Evolutionary conservation across 1,140 invertebrate species (phyloP), one percentile per base, ranked within the genome.

Genomic region (Trachymyrmex septentrionalis): DNA sequence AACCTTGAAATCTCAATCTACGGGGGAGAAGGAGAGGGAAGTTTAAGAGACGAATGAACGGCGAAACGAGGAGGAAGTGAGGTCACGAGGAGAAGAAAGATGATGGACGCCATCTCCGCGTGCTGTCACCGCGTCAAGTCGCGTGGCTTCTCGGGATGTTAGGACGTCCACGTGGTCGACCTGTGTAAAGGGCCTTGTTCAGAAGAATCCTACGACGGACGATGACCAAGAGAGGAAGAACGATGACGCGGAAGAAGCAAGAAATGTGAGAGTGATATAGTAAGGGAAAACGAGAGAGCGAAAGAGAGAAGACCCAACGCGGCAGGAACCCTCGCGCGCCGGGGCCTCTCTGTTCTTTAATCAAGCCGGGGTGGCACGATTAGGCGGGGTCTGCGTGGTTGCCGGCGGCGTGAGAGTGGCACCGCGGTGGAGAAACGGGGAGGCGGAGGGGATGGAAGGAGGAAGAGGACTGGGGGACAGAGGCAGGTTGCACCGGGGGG

Each of bases 291-390:
- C 21, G 4, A n/a, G 27, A 64, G 30, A 50, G 38, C 64, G 85
- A 19, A 50, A 63, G 73, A 71, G 27, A 82, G 67, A 78, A 50
- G 78, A 86, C 87, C 86, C 85, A 91, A 90, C 90, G 88, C 90
- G 88, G 88, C 72, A 78, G 63, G 85, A 59, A 89, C 87, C 72
- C 72, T 69, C 87, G 73, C 85, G 48, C 85, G 66, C 57, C 86
- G 86, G 87, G 81, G 85, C 85, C 85, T 92, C 91, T 93, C 92
- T 93, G 93, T 95, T 95, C 94, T 94, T 95, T 95, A 95, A 95
- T 95, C 94, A 95, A 95, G 77, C 82, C 87, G 86, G 92, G 92
- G 92, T 92, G 88, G 93, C 88, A 90, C 93, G 93, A 94, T 94
- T 94, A 95, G 93, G 93, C 93, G 92, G 93, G 92, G 92, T 93